Conservation (phyloP, 2,113 vertebrate species). For the Glaucomys volans region DNA sequence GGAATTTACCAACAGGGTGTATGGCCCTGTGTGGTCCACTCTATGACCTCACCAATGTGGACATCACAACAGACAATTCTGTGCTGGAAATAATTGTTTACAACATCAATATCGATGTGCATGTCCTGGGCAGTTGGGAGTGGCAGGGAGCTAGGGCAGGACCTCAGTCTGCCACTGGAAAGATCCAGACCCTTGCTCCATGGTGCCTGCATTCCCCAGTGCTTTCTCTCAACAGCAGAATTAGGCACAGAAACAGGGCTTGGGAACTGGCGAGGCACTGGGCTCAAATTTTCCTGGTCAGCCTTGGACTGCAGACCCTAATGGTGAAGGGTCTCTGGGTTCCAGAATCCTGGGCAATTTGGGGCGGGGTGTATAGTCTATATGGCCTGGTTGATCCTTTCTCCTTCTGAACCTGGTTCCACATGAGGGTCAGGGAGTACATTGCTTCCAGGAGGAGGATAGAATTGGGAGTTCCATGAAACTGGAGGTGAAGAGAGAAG, state of each 20-base stretch:
- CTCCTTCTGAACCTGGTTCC: not conserved
- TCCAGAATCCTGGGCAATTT: not conserved
- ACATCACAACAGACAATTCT: slow-evolving; percentile 87
- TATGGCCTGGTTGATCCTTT: not conserved
- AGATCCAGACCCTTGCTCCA: not conserved
- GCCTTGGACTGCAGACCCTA: not conserved
- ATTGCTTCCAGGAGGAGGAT: slow-evolving; percentile 12
- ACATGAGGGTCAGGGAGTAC: not conserved
- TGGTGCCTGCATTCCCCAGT: accelerated
- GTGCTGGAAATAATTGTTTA: slow-evolving; percentile 90
- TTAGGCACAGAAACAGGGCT: not conserved
- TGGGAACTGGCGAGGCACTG: not conserved
- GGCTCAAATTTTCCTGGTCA: not conserved
- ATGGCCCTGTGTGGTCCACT: slow-evolving; percentile 90
- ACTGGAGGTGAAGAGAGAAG: not conserved
- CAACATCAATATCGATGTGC: slow-evolving; percentile 89
- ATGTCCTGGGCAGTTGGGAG: slow-evolving; percentile 8
- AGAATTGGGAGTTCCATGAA: not conserved
- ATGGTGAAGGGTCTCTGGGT: not conserved
- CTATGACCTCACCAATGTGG: slow-evolving; percentile 89
- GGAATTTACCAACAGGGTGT: slow-evolving; percentile 92
- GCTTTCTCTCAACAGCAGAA: not conserved
- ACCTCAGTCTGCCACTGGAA: not conserved
- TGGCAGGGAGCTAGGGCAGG: not conserved
- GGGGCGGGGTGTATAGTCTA: not conserved